Evolutionary conservation across 2,113 vertebrate genomes (phyloP).

Genomic region (Panurus biarmicus): DNA sequence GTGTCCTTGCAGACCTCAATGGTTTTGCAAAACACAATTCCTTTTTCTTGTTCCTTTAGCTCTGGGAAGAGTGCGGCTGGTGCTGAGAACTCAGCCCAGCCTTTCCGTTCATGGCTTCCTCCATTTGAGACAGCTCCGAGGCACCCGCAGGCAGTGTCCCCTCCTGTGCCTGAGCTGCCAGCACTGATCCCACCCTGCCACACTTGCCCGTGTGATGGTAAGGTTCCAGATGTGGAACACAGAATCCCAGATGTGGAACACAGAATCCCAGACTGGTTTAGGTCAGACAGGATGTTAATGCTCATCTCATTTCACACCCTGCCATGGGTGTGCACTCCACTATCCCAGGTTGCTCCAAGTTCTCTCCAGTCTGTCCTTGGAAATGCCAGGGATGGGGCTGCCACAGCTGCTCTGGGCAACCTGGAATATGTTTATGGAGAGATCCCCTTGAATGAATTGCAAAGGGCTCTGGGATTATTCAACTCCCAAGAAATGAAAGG

Average conservation of each 20-base stretch:
- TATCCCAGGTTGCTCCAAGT: neutral
- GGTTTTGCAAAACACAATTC: neutral
- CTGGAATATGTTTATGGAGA: neutral
- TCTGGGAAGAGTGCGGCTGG: neutral
- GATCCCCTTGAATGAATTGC: neutral
- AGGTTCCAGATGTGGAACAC: neutral
- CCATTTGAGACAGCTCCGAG: fast-evolving
- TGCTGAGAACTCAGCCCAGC: neutral
- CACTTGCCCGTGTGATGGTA: fast-evolving
- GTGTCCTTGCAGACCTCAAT: fast-evolving
- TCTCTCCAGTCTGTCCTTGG: fast-evolving
- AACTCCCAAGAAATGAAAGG: neutral
- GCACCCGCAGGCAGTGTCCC: fast-evolving
- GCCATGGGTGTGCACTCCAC: neutral
- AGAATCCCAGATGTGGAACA: neutral
- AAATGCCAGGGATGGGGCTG: neutral
- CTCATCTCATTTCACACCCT: fast-evolving
- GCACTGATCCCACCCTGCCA: neutral
- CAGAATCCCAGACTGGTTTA: neutral
- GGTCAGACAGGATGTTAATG: neutral
- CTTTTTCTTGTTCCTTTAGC: neutral
- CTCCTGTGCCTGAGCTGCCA: neutral
- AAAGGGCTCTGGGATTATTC: neutral
- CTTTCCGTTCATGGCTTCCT: neutral
- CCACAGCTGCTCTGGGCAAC: neutral